Evolutionary conservation across 2,888 invertebrate genomes (phyloP).

Genomic region (Pseudococcus viburni): DNA sequence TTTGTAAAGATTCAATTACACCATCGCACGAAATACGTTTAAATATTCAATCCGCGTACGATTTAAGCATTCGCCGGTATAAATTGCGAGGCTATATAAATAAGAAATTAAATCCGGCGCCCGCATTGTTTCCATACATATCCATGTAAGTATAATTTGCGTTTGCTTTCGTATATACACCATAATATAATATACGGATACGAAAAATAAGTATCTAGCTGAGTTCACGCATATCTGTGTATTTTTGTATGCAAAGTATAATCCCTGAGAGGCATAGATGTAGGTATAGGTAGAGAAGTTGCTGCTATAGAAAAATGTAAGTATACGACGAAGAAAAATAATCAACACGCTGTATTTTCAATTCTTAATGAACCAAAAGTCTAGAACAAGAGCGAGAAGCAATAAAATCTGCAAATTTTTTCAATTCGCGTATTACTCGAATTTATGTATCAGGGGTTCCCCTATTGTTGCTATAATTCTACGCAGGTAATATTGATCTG

Average conservation of each 20-base stretch:
- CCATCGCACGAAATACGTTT: neutral
- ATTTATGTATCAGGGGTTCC: neutral
- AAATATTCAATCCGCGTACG: conserved; percentile 39
- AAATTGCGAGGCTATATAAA: conserved; percentile 25
- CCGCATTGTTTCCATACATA: neutral
- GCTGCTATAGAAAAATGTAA: no score
- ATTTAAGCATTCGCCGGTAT: conserved; percentile 14
- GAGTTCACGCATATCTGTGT: neutral
- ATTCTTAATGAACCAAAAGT: conserved; percentile 23
- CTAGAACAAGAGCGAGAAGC: neutral
- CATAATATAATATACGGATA: neutral
- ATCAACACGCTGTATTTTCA: conserved; percentile 18
- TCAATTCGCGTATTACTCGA: neutral
- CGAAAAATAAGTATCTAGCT: neutral
- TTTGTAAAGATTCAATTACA: conserved; percentile 36
- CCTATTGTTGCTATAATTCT: no score
- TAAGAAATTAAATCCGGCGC: conserved; percentile 20
- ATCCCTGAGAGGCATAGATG: neutral
- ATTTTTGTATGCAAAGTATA: conserved; percentile 14
- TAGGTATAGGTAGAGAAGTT: neutral
- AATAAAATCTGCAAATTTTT: neutral
- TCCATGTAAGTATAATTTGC: neutral
- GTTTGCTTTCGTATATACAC: neutral
- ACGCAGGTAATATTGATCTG: no score
- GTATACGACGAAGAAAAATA: neutral